These are phyloP conservation scores for Mohoua ochrocephala DNA, from an alignment of 2,113 vertebrate genomes.

Conservation along the genomic window DNA sequence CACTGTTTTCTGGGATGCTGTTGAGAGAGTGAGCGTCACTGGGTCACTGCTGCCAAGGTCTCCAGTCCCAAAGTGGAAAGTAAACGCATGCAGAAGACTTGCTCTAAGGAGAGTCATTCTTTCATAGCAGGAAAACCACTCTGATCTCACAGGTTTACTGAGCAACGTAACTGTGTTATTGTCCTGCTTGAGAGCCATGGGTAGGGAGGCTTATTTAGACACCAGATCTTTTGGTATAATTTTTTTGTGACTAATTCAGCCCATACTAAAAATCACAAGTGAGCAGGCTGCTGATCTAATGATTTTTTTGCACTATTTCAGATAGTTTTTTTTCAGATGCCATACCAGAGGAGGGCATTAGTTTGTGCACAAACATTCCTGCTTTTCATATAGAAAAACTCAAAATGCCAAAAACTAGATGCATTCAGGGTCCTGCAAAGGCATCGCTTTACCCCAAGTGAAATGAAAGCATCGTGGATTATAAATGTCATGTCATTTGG, in stretches of 20 bases:
- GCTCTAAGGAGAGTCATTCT: not conserved
- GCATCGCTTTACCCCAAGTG: not conserved
- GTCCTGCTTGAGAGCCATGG: not conserved
- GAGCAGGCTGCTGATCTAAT: not conserved
- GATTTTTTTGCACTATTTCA: not conserved
- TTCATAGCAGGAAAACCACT: not conserved
- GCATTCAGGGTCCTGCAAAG: not conserved
- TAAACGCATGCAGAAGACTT: not conserved
- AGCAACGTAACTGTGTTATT: not conserved
- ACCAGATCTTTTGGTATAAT: not conserved
- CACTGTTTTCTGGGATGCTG: not conserved
- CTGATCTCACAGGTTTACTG: not conserved
- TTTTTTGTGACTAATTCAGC: not conserved
- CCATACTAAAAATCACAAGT: not conserved
- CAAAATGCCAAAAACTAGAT: not conserved
- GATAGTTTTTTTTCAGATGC: not conserved
- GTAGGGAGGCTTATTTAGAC: not conserved
- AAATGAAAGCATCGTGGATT: not conserved
- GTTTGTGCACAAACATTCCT: not conserved
- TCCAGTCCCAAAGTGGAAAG: not conserved
- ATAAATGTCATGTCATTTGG: not conserved
- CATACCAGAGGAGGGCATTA: not conserved
- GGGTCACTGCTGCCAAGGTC: not conserved
- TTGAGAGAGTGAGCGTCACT: not conserved
- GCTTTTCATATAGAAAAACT: not conserved